These are phyloP conservation scores for Oryzias sinensis DNA, from an alignment of 2,797 vertebrate species.

Conservation along the genomic window DNA sequence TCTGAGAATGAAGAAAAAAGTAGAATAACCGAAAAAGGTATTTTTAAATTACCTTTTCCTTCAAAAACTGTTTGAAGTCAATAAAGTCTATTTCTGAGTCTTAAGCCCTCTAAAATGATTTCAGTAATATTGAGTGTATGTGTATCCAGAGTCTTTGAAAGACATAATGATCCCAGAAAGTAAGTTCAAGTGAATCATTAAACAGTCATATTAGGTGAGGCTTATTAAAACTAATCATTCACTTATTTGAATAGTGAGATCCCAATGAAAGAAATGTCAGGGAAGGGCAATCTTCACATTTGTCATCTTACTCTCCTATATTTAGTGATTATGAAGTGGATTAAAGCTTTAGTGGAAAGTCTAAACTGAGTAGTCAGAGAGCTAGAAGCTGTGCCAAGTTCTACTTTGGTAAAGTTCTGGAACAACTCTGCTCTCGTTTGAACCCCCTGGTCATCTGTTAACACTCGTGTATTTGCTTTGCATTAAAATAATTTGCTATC, in stretches of 20 bases:
- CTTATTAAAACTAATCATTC: slow-evolving; percentile 76
- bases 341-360: slow-evolving; percentile 72
- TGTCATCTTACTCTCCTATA: slow-evolving; percentile 74
- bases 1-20: slow-evolving; percentile 9
- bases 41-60: slow-evolving; percentile 29
- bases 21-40: slow-evolving; percentile 3
- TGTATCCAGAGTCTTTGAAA: slow-evolving; percentile 38
- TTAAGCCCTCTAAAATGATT: slow-evolving; percentile 36
- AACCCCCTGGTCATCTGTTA: background rate
- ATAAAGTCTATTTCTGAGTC: slow-evolving; percentile 41
- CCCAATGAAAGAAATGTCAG: slow-evolving; percentile 70
- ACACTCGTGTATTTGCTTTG: slow-evolving; percentile 13
- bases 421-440: slow-evolving; percentile 24
- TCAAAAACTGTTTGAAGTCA: slow-evolving; percentile 20
- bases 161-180: slow-evolving; percentile 54
- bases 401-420: slow-evolving; percentile 17
- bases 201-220: slow-evolving; percentile 63
- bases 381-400: slow-evolving; percentile 39
- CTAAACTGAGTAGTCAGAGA: slow-evolving; percentile 52
- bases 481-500: slow-evolving; percentile 22
- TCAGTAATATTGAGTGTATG: slow-evolving; percentile 35
- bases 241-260: slow-evolving; percentile 73
- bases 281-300: slow-evolving; percentile 65
- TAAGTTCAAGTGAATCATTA: slow-evolving; percentile 58
- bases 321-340: slow-evolving; percentile 68